Percentiles rank a stretch among this genome's conserved stretches.
These are phyloP conservation scores for Phalloptychus januarius DNA, from an alignment of 2,797 vertebrate genomes.

Conservation along the genomic window DNA sequence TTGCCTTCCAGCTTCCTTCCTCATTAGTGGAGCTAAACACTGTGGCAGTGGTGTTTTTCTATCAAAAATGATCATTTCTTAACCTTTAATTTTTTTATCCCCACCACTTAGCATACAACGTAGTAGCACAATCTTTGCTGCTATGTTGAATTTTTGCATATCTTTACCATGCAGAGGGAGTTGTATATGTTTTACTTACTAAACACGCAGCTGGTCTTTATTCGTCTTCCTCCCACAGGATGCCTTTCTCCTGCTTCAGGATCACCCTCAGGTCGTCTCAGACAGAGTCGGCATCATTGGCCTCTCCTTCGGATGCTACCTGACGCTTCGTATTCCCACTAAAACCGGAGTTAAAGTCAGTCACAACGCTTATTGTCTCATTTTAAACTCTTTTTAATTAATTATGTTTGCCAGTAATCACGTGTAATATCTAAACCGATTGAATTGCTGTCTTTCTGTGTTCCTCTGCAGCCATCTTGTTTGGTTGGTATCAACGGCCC, in stretches of 20 bases:
- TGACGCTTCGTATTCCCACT: conserved; percentile 57
- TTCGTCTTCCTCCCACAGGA: conserved; percentile 45
- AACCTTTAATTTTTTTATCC: no score
- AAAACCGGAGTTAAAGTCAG: conserved; percentile 54
- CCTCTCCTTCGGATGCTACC: conserved; percentile 68
- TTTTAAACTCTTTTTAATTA: conserved; percentile 1
- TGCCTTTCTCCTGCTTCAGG: conserved; percentile 65
- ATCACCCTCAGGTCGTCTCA: conserved; percentile 63
- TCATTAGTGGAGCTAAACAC: neutral
- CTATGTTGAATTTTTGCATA: neutral
- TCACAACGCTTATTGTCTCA: conserved; percentile 4
- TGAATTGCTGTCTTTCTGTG: neutral
- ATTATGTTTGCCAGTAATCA: neutral
- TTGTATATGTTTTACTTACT: neutral
- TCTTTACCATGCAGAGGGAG: neutral
- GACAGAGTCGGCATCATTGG: conserved; percentile 70
- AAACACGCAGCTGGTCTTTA: neutral
- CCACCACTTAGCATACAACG: neutral
- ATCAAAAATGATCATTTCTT: neutral
- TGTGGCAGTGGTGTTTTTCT: neutral
- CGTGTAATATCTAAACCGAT: neutral
- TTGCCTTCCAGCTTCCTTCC: neutral
- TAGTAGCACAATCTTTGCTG: no score
- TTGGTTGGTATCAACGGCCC: conserved; percentile 75
- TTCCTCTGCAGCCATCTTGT: conserved; percentile 70